Conservation (phyloP, 53 echinoderm and acorn worm species). For the Echinometra lucunter region DNA sequence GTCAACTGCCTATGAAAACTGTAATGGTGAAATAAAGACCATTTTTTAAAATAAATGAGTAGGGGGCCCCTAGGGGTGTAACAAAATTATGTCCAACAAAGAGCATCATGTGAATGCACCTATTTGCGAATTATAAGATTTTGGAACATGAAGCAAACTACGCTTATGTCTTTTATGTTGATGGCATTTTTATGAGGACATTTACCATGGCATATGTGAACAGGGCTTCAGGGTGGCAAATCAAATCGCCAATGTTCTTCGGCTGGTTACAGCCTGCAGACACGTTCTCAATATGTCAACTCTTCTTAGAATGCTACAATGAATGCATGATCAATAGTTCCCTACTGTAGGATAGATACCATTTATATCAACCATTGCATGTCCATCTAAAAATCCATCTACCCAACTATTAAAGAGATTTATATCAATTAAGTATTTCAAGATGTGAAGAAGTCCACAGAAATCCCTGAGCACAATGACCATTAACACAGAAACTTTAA, state of each 20-base stretch:
- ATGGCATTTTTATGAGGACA: background rate
- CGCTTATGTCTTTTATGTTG: background rate
- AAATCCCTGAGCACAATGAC: background rate
- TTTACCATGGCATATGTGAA: background rate
- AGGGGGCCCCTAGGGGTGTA: no score
- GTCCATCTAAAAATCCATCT: background rate
- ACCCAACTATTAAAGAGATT: background rate
- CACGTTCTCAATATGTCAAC: slow-evolving; percentile 47
- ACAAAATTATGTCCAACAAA: background rate
- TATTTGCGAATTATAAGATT: background rate
- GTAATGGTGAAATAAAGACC: background rate
- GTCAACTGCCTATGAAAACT: background rate
- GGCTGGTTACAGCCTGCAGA: slow-evolving; percentile 26
- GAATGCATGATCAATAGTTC: background rate
- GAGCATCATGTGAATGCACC: background rate
- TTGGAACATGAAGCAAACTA: background rate
- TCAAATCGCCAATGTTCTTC: slow-evolving; percentile 50
- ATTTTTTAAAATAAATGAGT: no score
- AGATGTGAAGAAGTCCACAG: background rate
- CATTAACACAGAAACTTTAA: no score
- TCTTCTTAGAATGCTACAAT: slow-evolving; percentile 17
- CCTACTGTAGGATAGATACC: background rate
- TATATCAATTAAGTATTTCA: background rate
- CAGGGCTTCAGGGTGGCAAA: background rate
- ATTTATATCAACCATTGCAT: background rate